Evolutionary conservation across 2,113 vertebrate species (phyloP).

Genomic region (Scophthalmus maximus): DNA sequence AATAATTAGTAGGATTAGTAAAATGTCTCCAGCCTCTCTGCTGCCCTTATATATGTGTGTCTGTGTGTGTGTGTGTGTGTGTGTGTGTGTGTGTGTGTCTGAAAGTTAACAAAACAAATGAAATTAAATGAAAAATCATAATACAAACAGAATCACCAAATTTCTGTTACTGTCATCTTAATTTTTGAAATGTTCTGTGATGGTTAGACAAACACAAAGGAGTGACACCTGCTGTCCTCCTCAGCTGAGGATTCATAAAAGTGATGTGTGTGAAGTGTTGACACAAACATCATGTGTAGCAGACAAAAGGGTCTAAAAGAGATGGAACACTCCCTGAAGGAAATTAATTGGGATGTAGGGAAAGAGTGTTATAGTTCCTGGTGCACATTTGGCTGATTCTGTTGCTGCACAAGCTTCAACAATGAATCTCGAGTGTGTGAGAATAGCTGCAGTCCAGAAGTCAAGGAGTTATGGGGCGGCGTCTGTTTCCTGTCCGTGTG

Average conservation of each 20-base stretch:
- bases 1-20: too few relatives aligned
- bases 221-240: constrained; percentile 56
- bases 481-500: constrained; percentile 72
- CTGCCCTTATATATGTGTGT: constrained; percentile 33
- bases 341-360: constrained; percentile 47
- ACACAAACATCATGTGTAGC: constrained; percentile 45
- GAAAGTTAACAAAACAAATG: too few relatives aligned
- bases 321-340: constrained; percentile 34
- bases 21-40: too few relatives aligned
- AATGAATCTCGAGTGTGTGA: constrained; percentile 53
- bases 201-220: constrained; percentile 14
- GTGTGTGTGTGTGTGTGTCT: background rate
- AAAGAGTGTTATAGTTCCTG: constrained; percentile 36
- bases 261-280: constrained; percentile 39
- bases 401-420: constrained; percentile 19
- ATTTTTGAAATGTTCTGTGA: constrained; percentile 39
- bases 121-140: background rate
- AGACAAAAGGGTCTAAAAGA: constrained; percentile 41
- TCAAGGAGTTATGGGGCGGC: constrained; percentile 20
- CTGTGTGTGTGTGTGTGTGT: constrained; percentile 26
- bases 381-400: constrained; percentile 1
- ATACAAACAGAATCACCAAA: too few relatives aligned
- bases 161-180: constrained; percentile 44
- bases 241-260: constrained; percentile 60
- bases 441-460: constrained; percentile 32